These are phyloP conservation scores for Sweltsa coloradensis DNA, from an alignment of 1,140 invertebrate genomes.

Conservation along the genomic window DNA sequence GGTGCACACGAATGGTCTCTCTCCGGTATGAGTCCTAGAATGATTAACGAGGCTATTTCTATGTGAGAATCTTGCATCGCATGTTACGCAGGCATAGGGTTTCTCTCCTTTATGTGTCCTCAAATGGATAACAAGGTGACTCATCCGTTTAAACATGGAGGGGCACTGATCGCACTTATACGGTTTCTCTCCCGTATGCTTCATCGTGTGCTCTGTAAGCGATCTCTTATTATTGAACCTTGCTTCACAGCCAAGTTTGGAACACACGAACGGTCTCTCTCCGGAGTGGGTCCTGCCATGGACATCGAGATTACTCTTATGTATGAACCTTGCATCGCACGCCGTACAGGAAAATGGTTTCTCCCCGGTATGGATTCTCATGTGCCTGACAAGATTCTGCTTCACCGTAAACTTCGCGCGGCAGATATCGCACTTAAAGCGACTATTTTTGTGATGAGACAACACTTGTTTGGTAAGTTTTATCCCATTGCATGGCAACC, in stretches of 20 bases:
- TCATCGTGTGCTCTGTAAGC: slow-evolving; percentile 28
- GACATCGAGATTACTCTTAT: neutral
- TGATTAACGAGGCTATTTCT: no score
- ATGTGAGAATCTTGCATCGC: no score
- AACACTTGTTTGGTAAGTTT: slow-evolving; percentile 43
- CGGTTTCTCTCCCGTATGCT: slow-evolving; percentile 36
- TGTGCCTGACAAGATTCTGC: slow-evolving; percentile 37
- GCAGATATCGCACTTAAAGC: slow-evolving; percentile 39
- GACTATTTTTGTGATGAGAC: slow-evolving; percentile 46
- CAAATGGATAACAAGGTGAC: no score
- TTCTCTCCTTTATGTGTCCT: no score
- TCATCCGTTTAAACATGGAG: no score
- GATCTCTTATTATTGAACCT: neutral
- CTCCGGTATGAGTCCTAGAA: no score
- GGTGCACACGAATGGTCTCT: no score
- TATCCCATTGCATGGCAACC: no score
- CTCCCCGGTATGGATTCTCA: slow-evolving; percentile 39
- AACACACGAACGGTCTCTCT: slow-evolving; percentile 5
- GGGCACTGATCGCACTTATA: slow-evolving; percentile 36
- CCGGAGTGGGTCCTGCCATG: slow-evolving; percentile 2
- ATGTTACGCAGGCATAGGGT: no score
- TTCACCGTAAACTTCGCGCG: slow-evolving; percentile 34
- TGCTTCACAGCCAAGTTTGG: neutral
- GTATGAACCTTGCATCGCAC: slow-evolving; percentile 24
- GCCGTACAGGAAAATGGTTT: slow-evolving; percentile 42